A percentile compares a stretch with the other conserved stretches of the same genome.
Conservation (phyloP, 2,888 invertebrate genomes). For the Dorcus parallelipipedus region DNA sequence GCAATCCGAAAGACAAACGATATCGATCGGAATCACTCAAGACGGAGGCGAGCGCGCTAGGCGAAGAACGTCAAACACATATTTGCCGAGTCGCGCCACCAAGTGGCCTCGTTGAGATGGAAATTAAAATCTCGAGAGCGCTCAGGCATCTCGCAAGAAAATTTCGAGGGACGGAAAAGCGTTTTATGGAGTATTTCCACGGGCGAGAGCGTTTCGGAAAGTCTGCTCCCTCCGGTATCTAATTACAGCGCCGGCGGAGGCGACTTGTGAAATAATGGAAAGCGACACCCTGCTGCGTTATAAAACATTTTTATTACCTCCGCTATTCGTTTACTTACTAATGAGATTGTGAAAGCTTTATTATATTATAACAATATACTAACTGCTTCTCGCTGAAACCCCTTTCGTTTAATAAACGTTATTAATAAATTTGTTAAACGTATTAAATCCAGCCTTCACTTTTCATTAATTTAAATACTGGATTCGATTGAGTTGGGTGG, state of each 20-base stretch:
- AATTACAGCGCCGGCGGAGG: conserved; percentile 26
- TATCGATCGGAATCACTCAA: neutral
- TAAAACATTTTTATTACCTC: conserved; percentile 17
- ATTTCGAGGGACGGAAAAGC: neutral
- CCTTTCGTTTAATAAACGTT: no score
- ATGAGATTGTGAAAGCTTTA: conserved; percentile 5
- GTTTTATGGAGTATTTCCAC: conserved; percentile 7
- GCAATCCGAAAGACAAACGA: conserved; percentile 7
- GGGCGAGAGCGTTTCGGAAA: conserved; percentile 3
- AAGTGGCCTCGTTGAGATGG: conserved; percentile 29
- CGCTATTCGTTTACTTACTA: conserved; percentile 5
- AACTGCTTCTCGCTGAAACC: neutral
- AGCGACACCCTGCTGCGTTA: conserved; percentile 25
- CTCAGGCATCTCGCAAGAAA: conserved; percentile 5
- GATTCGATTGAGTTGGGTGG: no score
- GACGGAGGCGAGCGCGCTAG: neutral
- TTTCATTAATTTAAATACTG: no score
- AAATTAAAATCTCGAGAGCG: conserved; percentile 30
- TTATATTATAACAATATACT: neutral
- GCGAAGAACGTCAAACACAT: neutral
- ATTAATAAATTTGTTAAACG: no score
- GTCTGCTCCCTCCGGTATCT: conserved; percentile 23
- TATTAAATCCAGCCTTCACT: no score
- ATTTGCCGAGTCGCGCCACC: conserved; percentile 1
- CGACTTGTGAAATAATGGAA: conserved; percentile 28